phyloP scores from a whole-genome alignment of 2,113 vertebrate species.

The Rattus norvegicus region DNA sequence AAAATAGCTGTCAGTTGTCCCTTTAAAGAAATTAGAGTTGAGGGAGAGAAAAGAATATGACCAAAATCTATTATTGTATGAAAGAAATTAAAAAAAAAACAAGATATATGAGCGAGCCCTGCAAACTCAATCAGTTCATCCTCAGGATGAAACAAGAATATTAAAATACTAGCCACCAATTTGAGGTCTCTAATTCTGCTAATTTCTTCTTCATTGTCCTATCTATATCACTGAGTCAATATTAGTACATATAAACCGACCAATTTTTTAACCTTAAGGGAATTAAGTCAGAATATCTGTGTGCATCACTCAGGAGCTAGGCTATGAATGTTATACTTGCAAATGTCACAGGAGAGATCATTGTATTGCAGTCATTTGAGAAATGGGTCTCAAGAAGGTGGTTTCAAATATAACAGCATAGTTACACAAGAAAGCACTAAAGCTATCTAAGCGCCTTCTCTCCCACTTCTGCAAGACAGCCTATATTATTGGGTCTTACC shows the following conservation, averaged over 20 bases:
- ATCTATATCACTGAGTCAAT: neutral
- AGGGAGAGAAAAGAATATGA: neutral
- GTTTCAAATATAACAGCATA: neutral
- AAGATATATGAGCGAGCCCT: neutral
- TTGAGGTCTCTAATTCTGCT: neutral
- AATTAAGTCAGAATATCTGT: neutral
- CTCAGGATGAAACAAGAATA: neutral
- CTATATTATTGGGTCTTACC: neutral
- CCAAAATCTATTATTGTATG: neutral
- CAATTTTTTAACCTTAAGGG: neutral
- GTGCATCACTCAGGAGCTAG: neutral
- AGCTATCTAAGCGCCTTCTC: neutral
- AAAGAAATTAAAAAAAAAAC: neutral
- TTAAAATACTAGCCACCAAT: constrained; percentile 16
- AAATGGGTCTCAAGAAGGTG: neutral
- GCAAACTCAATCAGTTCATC: neutral
- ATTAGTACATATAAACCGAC: neutral
- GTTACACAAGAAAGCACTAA: neutral
- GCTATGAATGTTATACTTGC: neutral
- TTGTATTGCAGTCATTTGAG: neutral
- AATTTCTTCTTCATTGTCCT: neutral
- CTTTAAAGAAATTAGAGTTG: neutral
- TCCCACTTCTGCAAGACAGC: neutral
- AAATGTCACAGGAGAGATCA: neutral
- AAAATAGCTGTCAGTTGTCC: neutral